phyloP scores from a whole-genome alignment of 2,888 invertebrate genomes.

The Apomyelois bistriatella region DNA sequence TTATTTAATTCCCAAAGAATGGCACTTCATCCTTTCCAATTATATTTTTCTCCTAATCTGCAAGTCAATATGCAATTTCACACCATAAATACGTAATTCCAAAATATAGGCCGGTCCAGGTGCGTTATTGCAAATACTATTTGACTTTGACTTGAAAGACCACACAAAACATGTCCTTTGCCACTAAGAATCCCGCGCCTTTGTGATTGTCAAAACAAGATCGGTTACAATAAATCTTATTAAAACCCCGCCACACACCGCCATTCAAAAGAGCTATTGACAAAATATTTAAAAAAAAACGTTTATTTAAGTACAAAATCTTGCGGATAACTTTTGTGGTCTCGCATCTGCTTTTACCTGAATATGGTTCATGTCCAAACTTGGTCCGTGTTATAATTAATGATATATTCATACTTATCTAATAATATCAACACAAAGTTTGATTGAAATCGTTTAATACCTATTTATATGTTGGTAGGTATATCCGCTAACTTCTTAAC shows the following conservation, averaged over 20 bases:
- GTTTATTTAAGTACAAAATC: constrained; percentile 56
- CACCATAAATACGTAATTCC: background rate
- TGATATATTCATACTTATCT: background rate
- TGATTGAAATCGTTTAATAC: no score
- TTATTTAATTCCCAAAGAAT: background rate
- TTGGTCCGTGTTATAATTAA: constrained; percentile 1
- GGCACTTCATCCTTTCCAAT: background rate
- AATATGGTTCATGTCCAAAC: constrained; percentile 17
- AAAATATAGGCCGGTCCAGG: constrained; percentile 39
- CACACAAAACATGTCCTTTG: constrained; percentile 69
- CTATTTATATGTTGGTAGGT: no score
- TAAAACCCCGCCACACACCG: constrained; percentile 64
- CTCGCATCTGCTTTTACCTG: constrained; percentile 62
- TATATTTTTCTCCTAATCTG: background rate
- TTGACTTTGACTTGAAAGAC: constrained; percentile 57
- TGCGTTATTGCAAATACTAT: constrained; percentile 52
- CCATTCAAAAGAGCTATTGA: constrained; percentile 59
- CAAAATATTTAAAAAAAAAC: constrained; percentile 57
- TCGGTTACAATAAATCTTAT: constrained; percentile 80
- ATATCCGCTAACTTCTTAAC: no score
- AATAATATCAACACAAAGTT: no score
- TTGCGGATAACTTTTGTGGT: constrained; percentile 54
- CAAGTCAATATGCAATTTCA: background rate
- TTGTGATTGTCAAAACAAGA: constrained; percentile 78
- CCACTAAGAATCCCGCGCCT: constrained; percentile 57